Conservation (phyloP, 2,113 vertebrate species). For the Alectura lathami region DNA sequence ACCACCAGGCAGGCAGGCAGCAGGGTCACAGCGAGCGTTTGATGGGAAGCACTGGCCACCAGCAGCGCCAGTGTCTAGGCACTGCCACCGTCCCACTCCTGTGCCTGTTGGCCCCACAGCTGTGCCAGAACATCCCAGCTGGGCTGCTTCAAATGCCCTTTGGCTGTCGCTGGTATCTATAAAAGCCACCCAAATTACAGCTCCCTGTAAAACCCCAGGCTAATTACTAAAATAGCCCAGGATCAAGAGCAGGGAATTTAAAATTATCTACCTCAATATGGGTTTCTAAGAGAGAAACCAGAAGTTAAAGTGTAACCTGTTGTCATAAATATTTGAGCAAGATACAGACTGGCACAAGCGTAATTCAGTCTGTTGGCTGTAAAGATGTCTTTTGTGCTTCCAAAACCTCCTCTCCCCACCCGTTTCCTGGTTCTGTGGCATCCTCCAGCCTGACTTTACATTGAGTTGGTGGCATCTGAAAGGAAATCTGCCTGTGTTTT, state of each 20-base stretch:
- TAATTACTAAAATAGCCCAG: not conserved
- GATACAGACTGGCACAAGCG: conserved; percentile 25
- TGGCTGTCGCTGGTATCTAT: not conserved
- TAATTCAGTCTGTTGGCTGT: conserved; percentile 8
- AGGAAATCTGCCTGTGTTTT: conserved; percentile 40
- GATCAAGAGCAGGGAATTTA: not conserved
- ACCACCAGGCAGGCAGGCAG: not conserved
- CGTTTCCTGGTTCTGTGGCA: not conserved
- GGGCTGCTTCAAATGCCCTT: not conserved
- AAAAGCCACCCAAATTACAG: conserved; percentile 52
- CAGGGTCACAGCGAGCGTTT: not conserved
- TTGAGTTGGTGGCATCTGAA: not conserved
- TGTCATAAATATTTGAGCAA: conserved; percentile 38
- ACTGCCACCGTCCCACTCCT: not conserved
- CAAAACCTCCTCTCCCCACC: not conserved
- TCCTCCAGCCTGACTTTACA: conserved; percentile 15
- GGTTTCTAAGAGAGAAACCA: conserved; percentile 31
- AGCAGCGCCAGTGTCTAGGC: fast-evolving
- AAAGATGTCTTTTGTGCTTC: conserved; percentile 31
- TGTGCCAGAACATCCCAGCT: not conserved
- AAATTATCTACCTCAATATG: conserved; percentile 50
- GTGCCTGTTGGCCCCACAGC: not conserved
- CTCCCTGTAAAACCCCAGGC: conserved; percentile 24
- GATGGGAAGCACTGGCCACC: not conserved
- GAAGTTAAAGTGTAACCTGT: conserved; percentile 26